Evolutionary conservation across 2,888 invertebrate species (phyloP).

Genomic region (Rhabditophanes sp.): DNA sequence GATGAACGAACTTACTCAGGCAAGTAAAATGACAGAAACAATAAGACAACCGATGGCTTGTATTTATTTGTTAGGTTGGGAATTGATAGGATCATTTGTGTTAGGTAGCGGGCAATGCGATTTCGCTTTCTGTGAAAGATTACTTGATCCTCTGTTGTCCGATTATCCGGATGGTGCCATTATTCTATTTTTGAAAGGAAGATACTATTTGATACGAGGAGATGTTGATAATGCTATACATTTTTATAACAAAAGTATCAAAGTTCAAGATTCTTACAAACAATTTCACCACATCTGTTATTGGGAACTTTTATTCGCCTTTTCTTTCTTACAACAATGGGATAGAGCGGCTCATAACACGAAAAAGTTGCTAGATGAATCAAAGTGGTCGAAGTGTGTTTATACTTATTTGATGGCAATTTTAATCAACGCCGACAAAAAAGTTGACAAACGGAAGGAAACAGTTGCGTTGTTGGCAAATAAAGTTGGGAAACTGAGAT

Average conservation of each 20-base stretch:
- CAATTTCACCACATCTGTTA: conserved; percentile 81
- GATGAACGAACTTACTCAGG: conserved; percentile 24
- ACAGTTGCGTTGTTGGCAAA: conserved; percentile 71
- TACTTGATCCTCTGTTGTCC: conserved; percentile 52
- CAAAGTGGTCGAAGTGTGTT: conserved; percentile 77
- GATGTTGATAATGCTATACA: conserved; percentile 57
- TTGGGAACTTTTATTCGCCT: conserved; percentile 64
- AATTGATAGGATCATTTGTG: conserved; percentile 25
- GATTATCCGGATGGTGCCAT: conserved; percentile 67
- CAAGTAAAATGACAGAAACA: conserved; percentile 48
- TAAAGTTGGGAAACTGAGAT: conserved; percentile 69
- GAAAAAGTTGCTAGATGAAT: conserved; percentile 60
- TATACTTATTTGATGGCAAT: conserved; percentile 77
- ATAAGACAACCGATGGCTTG: conserved; percentile 71
- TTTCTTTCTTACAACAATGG: conserved; percentile 33
- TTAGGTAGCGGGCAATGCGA: conserved; percentile 56
- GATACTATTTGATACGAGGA: conserved; percentile 52
- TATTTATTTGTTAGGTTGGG: conserved; percentile 65
- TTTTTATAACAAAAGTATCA: conserved; percentile 66
- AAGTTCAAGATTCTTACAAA: conserved; percentile 66
- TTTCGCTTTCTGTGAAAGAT: conserved; percentile 58
- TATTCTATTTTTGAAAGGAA: conserved; percentile 75
- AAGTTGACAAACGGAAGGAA: conserved; percentile 8
- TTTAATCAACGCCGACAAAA: conserved; percentile 51
- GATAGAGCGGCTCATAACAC: conserved; percentile 34